phyloP scores from a whole-genome alignment of 2,113 vertebrate genomes.

The Archocentrus centrarchus region DNA sequence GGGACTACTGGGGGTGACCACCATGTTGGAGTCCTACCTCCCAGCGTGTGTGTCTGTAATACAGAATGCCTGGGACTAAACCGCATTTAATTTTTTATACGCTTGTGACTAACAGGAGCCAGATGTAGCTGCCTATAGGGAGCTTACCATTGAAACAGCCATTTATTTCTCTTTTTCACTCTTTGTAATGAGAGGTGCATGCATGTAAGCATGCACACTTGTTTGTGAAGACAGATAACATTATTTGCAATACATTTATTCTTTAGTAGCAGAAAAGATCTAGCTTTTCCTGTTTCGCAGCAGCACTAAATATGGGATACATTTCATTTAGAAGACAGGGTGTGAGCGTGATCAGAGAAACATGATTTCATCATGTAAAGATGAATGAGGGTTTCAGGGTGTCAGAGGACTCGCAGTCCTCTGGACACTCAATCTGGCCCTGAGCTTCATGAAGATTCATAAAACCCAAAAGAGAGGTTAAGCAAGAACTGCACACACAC shows the following conservation, averaged over 20 bases:
- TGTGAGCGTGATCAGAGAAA: constrained; percentile 32
- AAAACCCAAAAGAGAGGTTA: constrained; percentile 36
- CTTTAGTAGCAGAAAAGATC: background rate
- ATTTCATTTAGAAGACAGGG: constrained; percentile 37
- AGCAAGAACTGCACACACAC: background rate
- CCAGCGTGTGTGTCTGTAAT: constrained; percentile 57
- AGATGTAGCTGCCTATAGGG: constrained; percentile 73
- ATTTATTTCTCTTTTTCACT: constrained; percentile 63
- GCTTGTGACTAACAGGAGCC: constrained; percentile 78
- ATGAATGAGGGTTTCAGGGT: constrained; percentile 57
- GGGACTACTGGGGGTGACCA: constrained; percentile 69
- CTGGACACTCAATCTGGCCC: constrained; percentile 37
- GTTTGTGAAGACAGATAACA: constrained; percentile 24
- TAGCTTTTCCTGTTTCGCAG: background rate
- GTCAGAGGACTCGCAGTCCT: constrained; percentile 47
- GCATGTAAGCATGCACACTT: constrained; percentile 14
- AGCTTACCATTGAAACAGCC: constrained; percentile 60
- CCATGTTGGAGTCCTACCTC: constrained; percentile 70
- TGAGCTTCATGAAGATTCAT: constrained; percentile 52
- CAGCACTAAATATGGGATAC: constrained; percentile 23
- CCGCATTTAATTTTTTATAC: constrained; percentile 74
- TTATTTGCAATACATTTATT: background rate
- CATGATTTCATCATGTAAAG: constrained; percentile 55
- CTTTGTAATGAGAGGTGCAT: constrained; percentile 63
- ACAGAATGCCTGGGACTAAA: constrained; percentile 64